Conservation (phyloP, 2,888 invertebrate genomes). For the Litoditis marina region DNA sequence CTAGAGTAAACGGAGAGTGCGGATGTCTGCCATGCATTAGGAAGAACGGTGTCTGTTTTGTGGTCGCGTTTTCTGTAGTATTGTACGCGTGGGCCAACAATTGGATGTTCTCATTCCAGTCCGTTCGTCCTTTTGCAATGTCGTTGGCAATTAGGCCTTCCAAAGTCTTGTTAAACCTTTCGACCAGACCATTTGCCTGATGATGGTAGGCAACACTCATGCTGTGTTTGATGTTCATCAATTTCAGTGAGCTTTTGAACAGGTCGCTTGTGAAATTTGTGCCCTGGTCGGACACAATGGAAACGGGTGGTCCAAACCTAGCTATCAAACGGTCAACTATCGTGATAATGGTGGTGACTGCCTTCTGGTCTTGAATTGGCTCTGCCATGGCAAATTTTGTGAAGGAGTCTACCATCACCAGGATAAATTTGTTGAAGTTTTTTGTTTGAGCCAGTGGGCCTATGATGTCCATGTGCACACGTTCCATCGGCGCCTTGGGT, state of each 20-base stretch:
- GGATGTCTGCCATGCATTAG: constrained; percentile 12
- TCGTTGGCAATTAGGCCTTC: neutral
- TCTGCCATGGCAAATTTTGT: constrained; percentile 17
- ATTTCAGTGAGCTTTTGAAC: neutral
- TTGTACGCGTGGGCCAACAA: constrained; percentile 4
- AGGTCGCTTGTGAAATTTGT: neutral
- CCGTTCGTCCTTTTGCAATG: too few relatives aligned
- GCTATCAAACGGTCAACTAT: neutral
- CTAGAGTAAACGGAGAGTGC: neutral
- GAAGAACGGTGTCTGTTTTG: neutral
- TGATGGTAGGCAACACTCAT: constrained; percentile 8
- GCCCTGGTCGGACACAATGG: constrained; percentile 3
- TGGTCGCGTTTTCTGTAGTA: neutral
- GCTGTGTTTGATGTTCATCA: constrained; percentile 5
- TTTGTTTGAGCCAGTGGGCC: constrained; percentile 20
- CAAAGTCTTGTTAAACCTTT: constrained; percentile 8
- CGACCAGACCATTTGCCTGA: constrained; percentile 12
- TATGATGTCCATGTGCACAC: constrained; percentile 7
- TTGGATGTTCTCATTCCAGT: constrained; percentile 10
- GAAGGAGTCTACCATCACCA: constrained; percentile 14
- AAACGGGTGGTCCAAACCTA: constrained; percentile 5
- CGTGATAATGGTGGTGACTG: neutral
- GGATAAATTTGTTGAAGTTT: constrained; percentile 13
- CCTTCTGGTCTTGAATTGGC: constrained; percentile 9
- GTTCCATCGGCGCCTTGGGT: neutral